Base-by-base conservation (phyloP, 2,888 invertebrate species). In the Cheiracanthium punctorium region DNA sequence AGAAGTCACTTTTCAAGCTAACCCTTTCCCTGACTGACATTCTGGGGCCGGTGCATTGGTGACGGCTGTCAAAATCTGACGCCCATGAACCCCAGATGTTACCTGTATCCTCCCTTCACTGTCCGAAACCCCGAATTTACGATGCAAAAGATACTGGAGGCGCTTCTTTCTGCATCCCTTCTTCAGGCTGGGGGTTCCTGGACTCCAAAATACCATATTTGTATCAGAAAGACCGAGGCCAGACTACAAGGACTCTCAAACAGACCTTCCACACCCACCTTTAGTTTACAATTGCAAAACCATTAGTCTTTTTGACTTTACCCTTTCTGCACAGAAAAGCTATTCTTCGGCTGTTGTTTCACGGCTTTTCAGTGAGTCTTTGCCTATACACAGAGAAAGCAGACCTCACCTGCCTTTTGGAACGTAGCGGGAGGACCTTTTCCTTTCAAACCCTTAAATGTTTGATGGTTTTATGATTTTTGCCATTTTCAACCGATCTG, bases 251-350 rank as follows among this genome's bases (percentile, higher is more conserved):
- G 65, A 76, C 76, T 65, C 77, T 72, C 82, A 77, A 48, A 72
- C 37, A 48, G 82, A 67, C 58, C 65, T 72, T 76, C 77, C 72
- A 82, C 82, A 70, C 82, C 82, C 77, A 73, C 67, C 74, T 48
- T n/a, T 43, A 37, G 67, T 37, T 73, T 29, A 32, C 81, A 33
- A 30, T 67, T 24, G 58, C 48, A 52, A 70, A 74, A 85, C 79
- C 84, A 85, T 85, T 85, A 79, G 69, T 85, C 84, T 84, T 84
- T 69, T 48, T 72, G 73, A 73, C 64, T 43, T 84, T 79, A 85
- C 84, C 84, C 82, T 79, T 79, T 79, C 41, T 58, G 41, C 32
- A 43, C 41, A 48, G 73, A 58, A 33, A 67, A 33, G 29, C 67
- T 67, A 64, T 79, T 80, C 84, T 79, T 70, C 73, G 43, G 52